Evolutionary conservation across 1,140 invertebrate species (phyloP).

Genomic region (Leptinotarsa texana): DNA sequence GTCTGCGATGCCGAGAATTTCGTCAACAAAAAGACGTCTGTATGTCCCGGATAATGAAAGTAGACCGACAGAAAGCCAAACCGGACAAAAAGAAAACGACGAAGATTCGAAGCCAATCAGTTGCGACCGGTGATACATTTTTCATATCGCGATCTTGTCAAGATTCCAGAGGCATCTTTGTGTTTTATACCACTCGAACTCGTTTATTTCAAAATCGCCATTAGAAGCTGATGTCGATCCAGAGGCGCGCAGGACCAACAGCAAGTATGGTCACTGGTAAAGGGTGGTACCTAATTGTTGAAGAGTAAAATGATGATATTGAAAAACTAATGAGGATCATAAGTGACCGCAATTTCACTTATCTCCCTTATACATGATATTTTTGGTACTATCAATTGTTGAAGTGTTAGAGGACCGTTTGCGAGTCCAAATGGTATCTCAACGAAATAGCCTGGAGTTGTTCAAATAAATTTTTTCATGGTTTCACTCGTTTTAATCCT

Average conservation of each 20-base stretch:
- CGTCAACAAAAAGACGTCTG: slow-evolving; percentile 36
- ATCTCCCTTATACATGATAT: too few species aligned
- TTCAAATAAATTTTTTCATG: too few species aligned
- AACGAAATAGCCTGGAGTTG: too few species aligned
- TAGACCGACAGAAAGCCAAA: slow-evolving; percentile 24
- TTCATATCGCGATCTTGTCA: slow-evolving; percentile 42
- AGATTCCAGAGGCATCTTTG: slow-evolving; percentile 37
- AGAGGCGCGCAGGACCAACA: neutral
- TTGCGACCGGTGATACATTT: slow-evolving; percentile 40
- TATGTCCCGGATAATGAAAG: slow-evolving; percentile 42
- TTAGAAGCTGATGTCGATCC: slow-evolving; percentile 27
- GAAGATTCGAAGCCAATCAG: slow-evolving; percentile 38
- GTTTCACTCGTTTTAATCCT: too few species aligned
- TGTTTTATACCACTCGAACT: slow-evolving; percentile 26
- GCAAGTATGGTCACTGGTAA: neutral
- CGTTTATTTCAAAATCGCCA: slow-evolving; percentile 30
- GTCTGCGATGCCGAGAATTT: slow-evolving; percentile 35
- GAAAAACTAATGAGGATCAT: too few species aligned
- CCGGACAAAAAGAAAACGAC: slow-evolving; percentile 9
- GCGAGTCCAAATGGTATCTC: too few species aligned
- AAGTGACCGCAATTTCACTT: too few species aligned
- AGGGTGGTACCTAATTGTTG: neutral
- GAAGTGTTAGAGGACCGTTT: too few species aligned
- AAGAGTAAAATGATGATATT: too few species aligned
- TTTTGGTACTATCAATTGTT: too few species aligned